A percentile compares a stretch with the other conserved stretches of the same genome.
phyloP scores from a whole-genome alignment of 2,888 invertebrate genomes.

The Drosophila lutescens region DNA sequence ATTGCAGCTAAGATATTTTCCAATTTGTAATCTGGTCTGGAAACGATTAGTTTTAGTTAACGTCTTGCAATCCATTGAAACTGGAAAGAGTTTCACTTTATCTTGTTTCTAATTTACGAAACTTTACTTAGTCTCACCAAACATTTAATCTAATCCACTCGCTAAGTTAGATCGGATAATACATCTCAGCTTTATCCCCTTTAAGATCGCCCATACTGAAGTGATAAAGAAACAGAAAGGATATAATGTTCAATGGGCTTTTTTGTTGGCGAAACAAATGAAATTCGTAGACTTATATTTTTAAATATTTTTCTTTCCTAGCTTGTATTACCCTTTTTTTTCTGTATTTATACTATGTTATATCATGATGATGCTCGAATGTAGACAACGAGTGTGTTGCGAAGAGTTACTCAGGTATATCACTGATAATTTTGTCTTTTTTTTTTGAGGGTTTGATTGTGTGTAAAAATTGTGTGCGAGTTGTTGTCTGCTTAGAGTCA shows the following conservation, averaged over 20 bases:
- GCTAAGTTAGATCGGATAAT: slow-evolving; percentile 28
- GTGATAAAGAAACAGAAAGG: slow-evolving; percentile 32
- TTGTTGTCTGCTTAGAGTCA: slow-evolving; percentile 34
- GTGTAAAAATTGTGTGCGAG: slow-evolving; percentile 24
- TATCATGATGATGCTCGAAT: slow-evolving; percentile 22
- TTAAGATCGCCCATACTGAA: slow-evolving; percentile 19
- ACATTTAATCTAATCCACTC: slow-evolving; percentile 17
- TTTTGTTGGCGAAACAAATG: slow-evolving; percentile 41
- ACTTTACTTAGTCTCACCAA: slow-evolving; percentile 6
- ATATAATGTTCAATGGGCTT: slow-evolving; percentile 36
- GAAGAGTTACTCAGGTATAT: slow-evolving; percentile 43
- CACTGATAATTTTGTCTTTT: slow-evolving; percentile 24
- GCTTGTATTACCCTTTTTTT: slow-evolving; percentile 26
- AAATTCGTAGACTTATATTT: slow-evolving; percentile 45
- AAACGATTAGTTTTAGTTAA: slow-evolving; percentile 9
- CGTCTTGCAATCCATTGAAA: slow-evolving; percentile 17
- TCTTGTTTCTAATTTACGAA: slow-evolving; percentile 3
- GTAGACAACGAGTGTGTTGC: slow-evolving; percentile 29
- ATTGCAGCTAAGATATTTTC: slow-evolving; percentile 1
- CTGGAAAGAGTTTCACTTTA: slow-evolving; percentile 17
- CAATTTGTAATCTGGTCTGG: slow-evolving; percentile 8
- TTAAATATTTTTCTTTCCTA: slow-evolving; percentile 32
- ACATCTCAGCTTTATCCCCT: slow-evolving; percentile 49
- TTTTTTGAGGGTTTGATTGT: slow-evolving; percentile 14
- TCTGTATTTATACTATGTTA: slow-evolving; percentile 43